phyloP scores from a whole-genome alignment of 2,797 vertebrate species.

The Dromococcyx pavoninus region DNA sequence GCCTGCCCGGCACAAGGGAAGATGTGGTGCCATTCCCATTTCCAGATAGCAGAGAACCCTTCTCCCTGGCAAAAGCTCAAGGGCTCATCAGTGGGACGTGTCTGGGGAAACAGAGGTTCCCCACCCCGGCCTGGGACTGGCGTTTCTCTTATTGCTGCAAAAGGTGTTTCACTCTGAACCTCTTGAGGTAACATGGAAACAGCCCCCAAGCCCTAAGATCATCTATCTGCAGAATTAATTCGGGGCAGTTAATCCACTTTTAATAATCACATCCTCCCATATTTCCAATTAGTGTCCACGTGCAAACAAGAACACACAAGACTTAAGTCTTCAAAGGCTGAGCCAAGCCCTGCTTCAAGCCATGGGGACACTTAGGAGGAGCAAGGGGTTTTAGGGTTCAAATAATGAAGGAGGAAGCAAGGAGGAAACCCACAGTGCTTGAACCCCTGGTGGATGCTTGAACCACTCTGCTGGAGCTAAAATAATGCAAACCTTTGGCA shows the following conservation, averaged over 20 bases:
- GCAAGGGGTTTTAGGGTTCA: not conserved
- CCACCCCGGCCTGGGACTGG: accelerated
- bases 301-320: not conserved
- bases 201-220: not conserved
- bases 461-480: not conserved
- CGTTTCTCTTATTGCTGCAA: not conserved
- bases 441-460: not conserved
- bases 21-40: accelerated
- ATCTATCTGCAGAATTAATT: slow-evolving; percentile 18
- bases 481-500: not conserved
- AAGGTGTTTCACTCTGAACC: not conserved
- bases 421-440: not conserved
- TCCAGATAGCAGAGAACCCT: not conserved
- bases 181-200: not conserved
- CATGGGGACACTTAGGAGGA: not conserved
- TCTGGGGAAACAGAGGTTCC: not conserved
- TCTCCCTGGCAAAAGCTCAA: not conserved
- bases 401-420: not conserved
- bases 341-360: not conserved
- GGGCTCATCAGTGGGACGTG: not conserved
- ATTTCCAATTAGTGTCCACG: not conserved
- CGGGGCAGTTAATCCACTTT: slow-evolving; percentile 33
- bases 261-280: slow-evolving; percentile 1
- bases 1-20: not conserved
- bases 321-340: not conserved